A percentile compares a stretch with the other conserved stretches of the same genome.
Conservation (phyloP, 64 coral and sea anemone genomes). For the Catalaphyllia jardinei region DNA sequence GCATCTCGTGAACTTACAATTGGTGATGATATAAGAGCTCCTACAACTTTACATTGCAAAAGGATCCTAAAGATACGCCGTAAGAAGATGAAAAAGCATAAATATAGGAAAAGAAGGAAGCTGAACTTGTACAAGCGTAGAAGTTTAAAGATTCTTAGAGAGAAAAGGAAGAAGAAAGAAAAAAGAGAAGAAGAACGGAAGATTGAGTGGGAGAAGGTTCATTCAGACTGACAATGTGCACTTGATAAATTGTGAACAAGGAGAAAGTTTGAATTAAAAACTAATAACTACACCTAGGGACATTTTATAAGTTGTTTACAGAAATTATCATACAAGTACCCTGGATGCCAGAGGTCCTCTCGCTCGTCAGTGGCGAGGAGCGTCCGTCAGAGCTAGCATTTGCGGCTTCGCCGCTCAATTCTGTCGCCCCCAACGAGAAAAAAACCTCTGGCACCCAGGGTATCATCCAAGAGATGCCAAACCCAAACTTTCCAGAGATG, state of each 20-base stretch:
- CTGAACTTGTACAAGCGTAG: slow-evolving; percentile 84
- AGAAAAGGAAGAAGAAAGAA: slow-evolving; percentile 58
- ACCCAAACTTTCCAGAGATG: too few species aligned
- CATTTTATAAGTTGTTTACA: too few species aligned
- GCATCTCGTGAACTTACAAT: not conserved
- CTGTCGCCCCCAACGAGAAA: too few species aligned
- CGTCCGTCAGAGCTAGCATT: too few species aligned
- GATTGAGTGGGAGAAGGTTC: not conserved
- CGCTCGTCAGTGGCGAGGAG: too few species aligned
- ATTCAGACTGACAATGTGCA: not conserved
- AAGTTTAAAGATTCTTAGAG: slow-evolving; percentile 74
- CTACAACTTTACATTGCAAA: slow-evolving; percentile 24
- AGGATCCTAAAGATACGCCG: slow-evolving; percentile 84
- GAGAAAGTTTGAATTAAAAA: not conserved
- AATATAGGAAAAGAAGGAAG: slow-evolving; percentile 82
- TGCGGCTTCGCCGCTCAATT: too few species aligned
- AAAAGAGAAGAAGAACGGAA: slow-evolving; percentile 63
- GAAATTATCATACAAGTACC: too few species aligned
- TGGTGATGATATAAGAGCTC: slow-evolving; percentile 12
- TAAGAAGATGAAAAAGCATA: slow-evolving; percentile 90
- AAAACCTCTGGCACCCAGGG: too few species aligned
- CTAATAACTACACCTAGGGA: not conserved
- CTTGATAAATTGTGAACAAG: not conserved
- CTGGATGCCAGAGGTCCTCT: too few species aligned
- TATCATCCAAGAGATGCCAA: too few species aligned